Evolutionary conservation across 2,888 invertebrate species (phyloP).

Genomic region (Coelopa pilipes): DNA sequence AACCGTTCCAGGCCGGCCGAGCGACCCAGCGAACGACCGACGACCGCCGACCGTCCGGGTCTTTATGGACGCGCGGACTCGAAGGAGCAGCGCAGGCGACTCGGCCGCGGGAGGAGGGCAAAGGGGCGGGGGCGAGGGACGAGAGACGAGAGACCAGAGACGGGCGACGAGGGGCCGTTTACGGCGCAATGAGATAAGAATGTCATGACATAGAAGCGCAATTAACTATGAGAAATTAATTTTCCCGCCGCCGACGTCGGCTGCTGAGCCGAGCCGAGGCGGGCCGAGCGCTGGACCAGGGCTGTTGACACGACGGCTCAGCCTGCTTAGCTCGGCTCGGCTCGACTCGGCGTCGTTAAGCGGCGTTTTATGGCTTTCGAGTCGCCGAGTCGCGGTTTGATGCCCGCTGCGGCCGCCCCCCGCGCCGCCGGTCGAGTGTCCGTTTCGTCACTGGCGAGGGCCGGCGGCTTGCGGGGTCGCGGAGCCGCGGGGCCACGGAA

Average conservation of each 20-base stretch:
- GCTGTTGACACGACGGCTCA: too few species aligned
- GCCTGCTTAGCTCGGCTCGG: too few species aligned
- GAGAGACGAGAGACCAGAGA: too few species aligned
- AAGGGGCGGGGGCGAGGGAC: neutral
- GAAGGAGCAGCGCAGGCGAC: neutral
- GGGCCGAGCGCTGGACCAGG: neutral
- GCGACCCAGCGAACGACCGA: too few species aligned
- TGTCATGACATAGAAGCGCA: conserved; percentile 59
- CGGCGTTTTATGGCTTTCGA: conserved; percentile 29
- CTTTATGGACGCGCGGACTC: neutral
- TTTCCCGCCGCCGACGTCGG: conserved; percentile 21
- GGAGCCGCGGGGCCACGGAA: conserved; percentile 27
- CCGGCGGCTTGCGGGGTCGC: too few species aligned
- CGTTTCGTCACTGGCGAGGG: conserved; percentile 22
- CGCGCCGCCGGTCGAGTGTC: conserved; percentile 18
- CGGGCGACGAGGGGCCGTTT: conserved; percentile 41
- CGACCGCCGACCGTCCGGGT: too few species aligned
- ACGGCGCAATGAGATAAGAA: conserved; percentile 54
- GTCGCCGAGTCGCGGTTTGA: conserved; percentile 30
- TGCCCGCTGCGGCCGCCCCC: neutral
- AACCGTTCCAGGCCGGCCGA: conserved; percentile 17
- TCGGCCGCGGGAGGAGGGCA: neutral
- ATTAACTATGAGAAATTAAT: conserved; percentile 56
- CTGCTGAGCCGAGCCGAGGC: neutral
- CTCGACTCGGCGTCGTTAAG: conserved; percentile 23